Percentiles rank a stretch among this genome's conserved stretches.
These are phyloP conservation scores for Darevskia nairensis DNA, from an alignment of 2,797 vertebrate species.

Conservation along the genomic window DNA sequence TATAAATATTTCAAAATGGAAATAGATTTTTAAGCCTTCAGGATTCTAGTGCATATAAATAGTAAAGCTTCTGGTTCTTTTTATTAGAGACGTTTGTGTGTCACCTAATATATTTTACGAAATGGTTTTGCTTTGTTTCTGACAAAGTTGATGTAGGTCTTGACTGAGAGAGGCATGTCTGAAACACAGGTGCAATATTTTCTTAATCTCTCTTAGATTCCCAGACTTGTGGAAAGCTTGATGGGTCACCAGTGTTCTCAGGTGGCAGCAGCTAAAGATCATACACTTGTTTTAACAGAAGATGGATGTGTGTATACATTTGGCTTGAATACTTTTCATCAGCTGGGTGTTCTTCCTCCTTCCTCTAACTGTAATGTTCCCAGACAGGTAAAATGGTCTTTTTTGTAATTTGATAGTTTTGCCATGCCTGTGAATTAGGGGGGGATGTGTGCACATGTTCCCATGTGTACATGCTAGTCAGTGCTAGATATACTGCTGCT, in stretches of 20 bases:
- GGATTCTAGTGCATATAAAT: neutral
- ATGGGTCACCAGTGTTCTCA: slow-evolving; percentile 89
- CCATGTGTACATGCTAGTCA: neutral
- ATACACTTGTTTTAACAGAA: slow-evolving; percentile 95
- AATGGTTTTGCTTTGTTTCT: neutral
- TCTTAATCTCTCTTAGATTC: slow-evolving; percentile 79
- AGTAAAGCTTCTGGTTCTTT: neutral
- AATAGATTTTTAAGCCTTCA: neutral
- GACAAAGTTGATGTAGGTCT: neutral
- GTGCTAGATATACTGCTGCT: neutral
- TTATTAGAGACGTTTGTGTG: slow-evolving; percentile 10
- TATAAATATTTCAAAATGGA: neutral
- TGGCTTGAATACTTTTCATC: slow-evolving; percentile 95
- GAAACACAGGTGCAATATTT: neutral
- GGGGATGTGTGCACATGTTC: neutral
- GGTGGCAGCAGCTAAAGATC: slow-evolving; percentile 94
- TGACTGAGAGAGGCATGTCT: neutral
- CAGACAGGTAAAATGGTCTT: slow-evolving; percentile 87
- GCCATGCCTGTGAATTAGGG: neutral
- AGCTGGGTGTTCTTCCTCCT: slow-evolving; percentile 91
- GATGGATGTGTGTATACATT: slow-evolving; percentile 94
- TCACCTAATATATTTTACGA: neutral
- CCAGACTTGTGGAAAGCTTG: slow-evolving; percentile 92
- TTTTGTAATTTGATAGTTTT: neutral
- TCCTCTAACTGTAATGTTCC: slow-evolving; percentile 87